Evolutionary conservation across 2,888 invertebrate species (phyloP).

Genomic region (Drosophila peninsularis): DNA sequence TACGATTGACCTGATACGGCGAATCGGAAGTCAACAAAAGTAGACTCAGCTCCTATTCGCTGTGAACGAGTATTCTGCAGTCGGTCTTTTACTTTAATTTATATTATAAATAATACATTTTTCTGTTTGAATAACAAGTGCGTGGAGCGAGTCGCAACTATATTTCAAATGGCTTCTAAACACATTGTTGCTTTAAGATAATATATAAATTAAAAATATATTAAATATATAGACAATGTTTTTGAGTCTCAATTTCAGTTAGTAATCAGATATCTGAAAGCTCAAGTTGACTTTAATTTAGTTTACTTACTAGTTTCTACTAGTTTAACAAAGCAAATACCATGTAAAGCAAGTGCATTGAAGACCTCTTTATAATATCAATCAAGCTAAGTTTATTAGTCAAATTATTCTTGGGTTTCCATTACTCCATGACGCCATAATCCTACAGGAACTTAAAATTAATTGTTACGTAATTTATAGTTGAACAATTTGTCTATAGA

Average conservation of each 20-base stretch:
- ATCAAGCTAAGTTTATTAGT: neutral
- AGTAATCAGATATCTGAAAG: no score
- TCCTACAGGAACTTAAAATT: neutral
- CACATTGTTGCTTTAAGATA: neutral
- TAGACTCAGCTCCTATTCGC: neutral
- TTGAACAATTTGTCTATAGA: constrained; percentile 13
- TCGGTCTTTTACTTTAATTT: neutral
- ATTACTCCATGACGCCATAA: constrained; percentile 11
- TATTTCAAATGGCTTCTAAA: neutral
- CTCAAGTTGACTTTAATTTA: no score
- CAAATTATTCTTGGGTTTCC: neutral
- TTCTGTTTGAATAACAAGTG: neutral
- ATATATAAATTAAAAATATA: neutral
- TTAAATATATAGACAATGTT: no score
- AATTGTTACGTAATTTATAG: constrained; percentile 3
- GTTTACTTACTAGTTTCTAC: neutral
- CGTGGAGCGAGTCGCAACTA: neutral
- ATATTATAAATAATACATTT: neutral
- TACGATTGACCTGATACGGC: neutral
- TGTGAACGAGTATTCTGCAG: neutral
- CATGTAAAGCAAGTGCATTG: neutral
- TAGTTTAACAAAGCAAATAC: neutral
- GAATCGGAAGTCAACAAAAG: neutral
- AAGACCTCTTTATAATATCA: no score
- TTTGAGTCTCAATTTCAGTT: no score